phyloP scores from a whole-genome alignment of 2,888 invertebrate species.

The Azorinus chamasolen region DNA sequence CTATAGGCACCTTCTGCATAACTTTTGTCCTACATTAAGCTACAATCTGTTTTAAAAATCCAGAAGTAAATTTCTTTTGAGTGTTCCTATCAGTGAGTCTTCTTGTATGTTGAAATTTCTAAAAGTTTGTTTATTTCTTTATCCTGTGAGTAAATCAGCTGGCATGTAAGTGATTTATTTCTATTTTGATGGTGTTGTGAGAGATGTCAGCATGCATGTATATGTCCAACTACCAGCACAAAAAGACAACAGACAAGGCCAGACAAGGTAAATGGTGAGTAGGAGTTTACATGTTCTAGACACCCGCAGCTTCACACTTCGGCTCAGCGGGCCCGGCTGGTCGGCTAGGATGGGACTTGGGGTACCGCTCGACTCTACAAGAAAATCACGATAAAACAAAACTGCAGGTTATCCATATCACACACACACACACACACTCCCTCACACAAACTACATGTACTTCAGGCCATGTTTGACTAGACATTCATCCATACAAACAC shows the following conservation, averaged over 20 bases:
- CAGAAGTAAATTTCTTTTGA: too few relatives aligned
- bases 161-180: too few relatives aligned
- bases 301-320: slow-evolving; percentile 83
- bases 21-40: too few relatives aligned
- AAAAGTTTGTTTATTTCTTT: too few relatives aligned
- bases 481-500: too few relatives aligned
- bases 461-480: too few relatives aligned
- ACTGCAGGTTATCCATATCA: too few relatives aligned
- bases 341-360: slow-evolving; percentile 81
- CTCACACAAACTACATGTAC: not conserved
- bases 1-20: too few relatives aligned
- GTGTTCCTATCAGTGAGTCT: too few relatives aligned
- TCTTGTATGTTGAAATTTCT: too few relatives aligned
- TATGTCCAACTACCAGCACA: slow-evolving; percentile 2
- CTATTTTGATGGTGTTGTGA: not conserved
- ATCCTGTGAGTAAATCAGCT: too few relatives aligned
- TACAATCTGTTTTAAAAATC: too few relatives aligned
- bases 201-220: not conserved
- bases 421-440: not conserved
- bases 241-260: slow-evolving; percentile 31
- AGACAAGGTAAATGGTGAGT: slow-evolving; percentile 33
- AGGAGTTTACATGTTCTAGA: slow-evolving; percentile 83
- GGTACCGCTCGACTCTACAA: slow-evolving; percentile 83
- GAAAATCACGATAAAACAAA: slow-evolving; percentile 47
- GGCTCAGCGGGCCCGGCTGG: slow-evolving; percentile 83